Base-by-base conservation (phyloP, 2,888 invertebrate species). In the Caenorhabditis sp. region DNA sequence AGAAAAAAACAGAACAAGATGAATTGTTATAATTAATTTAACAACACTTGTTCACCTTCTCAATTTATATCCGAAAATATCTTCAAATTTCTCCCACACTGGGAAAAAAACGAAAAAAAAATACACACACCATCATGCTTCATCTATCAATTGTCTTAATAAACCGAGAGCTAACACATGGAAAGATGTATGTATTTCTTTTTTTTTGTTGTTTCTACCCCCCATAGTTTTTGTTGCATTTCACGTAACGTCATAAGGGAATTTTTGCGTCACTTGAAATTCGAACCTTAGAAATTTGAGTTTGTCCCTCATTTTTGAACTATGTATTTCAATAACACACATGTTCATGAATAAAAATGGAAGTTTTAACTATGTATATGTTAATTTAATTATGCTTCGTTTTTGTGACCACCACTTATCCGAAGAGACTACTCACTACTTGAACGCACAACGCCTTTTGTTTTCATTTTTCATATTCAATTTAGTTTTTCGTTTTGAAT, bases 111-210 rank as follows among this genome's bases (percentile, higher is more conserved):
- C 10, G 31, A 31, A 31, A 10, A 31, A 31, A 31, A 31, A 7
- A 31, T 7, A 43, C 43, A 43, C 43, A 43, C 43, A 31, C 38
- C 70, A 66, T 70, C 66, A 70, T 70, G 66, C 66, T 71, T 71
- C 70, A 63, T 71, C 70, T 71, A 71, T 71, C 70, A 71, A 71
- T 71, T 71, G 66, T 71, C 70, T 71, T 71, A 70, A 70, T 70
- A 63, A 20, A 50, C n/a, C 50, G 20, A 50, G 50, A 17, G 17
- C 17, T 20, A n/a, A 17, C 17, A 50, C 50, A 50, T 50, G 50
- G 7, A 50, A 50, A 50, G 20, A 50, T 50, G 17, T 50, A 31
- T 31, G n/a, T n/a, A n/a, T 50, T 50, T 50, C 50, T 50, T 50
- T 50, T 8, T 50, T 50, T 50, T 14, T 50, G 17, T 4, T 8